Conservation (phyloP, 2,888 invertebrate species). For the Chymomyza fuscimana region DNA sequence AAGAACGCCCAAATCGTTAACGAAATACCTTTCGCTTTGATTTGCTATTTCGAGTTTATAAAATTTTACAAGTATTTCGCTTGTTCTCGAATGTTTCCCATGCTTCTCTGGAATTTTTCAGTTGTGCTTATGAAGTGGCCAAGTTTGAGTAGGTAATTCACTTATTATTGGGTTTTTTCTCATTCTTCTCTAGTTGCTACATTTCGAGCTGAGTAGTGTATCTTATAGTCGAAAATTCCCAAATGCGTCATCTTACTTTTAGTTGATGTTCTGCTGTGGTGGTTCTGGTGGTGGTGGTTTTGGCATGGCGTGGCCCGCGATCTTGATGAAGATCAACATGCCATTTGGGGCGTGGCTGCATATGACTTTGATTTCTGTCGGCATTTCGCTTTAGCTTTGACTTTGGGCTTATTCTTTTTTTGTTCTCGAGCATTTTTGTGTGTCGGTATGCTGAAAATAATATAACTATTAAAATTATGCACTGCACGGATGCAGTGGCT, state of each 20-base stretch:
- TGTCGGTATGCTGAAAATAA: constrained; percentile 62
- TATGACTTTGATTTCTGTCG: constrained; percentile 76
- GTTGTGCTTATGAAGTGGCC: too few relatives aligned
- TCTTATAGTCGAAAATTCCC: background rate
- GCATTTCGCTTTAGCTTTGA: constrained; percentile 56
- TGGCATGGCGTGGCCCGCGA: constrained; percentile 34
- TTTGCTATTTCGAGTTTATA: too few relatives aligned
- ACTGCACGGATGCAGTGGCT: constrained; percentile 2
- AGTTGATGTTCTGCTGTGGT: background rate
- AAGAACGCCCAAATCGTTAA: too few relatives aligned
- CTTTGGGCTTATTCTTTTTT: constrained; percentile 31
- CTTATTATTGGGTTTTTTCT: too few relatives aligned
- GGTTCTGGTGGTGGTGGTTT: background rate
- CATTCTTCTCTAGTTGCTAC: too few relatives aligned
- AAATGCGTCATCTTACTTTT: background rate
- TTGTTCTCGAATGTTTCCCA: too few relatives aligned
- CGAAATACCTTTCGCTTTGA: too few relatives aligned
- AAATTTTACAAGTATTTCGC: too few relatives aligned
- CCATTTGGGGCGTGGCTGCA: constrained; percentile 67
- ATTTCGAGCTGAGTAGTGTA: background rate
- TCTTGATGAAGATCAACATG: constrained; percentile 77
- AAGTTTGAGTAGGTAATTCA: too few relatives aligned
- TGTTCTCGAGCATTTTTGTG: constrained; percentile 20
- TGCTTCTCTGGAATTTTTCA: too few relatives aligned
- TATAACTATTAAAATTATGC: constrained; percentile 71